These are phyloP conservation scores for Calephelis nemesis DNA, from an alignment of 1,140 invertebrate genomes.

Conservation along the genomic window DNA sequence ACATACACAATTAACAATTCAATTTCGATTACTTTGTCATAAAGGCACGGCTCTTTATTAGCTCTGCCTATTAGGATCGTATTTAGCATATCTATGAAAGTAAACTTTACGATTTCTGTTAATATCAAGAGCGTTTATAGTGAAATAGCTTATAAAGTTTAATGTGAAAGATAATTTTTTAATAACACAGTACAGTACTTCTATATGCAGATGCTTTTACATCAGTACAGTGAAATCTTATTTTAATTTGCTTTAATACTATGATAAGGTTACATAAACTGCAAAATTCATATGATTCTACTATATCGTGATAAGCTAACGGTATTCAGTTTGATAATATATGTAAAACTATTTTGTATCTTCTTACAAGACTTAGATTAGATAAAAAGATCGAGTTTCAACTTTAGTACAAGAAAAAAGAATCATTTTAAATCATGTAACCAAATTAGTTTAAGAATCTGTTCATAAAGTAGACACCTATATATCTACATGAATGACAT, in stretches of 20 bases:
- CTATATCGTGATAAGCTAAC: not conserved
- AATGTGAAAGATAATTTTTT: constrained; percentile 46
- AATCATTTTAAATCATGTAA: too few species aligned
- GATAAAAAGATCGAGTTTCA: too few species aligned
- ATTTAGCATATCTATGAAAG: constrained; percentile 53
- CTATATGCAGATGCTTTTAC: constrained; percentile 10
- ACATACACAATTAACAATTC: constrained; percentile 71
- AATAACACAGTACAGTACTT: constrained; percentile 19
- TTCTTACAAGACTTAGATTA: too few species aligned
- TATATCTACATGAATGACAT: too few species aligned
- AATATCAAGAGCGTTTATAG: constrained; percentile 48
- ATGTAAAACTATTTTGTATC: too few species aligned
- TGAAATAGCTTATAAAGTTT: constrained; percentile 47
- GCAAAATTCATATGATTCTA: not conserved
- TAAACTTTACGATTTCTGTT: constrained; percentile 55
- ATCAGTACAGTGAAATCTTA: not conserved
- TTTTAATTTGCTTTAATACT: not conserved
- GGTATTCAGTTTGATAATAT: not conserved
- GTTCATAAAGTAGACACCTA: too few species aligned
- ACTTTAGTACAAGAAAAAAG: too few species aligned
- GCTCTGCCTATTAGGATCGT: constrained; percentile 53
- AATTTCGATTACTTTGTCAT: constrained; percentile 71
- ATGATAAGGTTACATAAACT: not conserved
- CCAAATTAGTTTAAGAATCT: too few species aligned
- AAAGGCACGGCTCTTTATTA: constrained; percentile 51